Evolutionary conservation across 2,888 invertebrate species (phyloP).

Genomic region (Tineola bisselliella): DNA sequence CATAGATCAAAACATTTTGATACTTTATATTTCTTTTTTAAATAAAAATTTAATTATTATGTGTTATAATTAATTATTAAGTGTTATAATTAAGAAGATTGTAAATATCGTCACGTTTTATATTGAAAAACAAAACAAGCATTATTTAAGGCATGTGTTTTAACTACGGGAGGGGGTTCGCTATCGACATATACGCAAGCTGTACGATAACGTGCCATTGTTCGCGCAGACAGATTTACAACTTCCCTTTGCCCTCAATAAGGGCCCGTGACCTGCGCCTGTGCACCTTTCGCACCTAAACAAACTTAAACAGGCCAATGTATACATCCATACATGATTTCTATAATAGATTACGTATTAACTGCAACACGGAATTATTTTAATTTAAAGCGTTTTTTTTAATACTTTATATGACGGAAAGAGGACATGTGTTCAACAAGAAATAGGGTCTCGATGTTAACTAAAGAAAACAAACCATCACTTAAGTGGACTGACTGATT

Average conservation of each 20-base stretch:
- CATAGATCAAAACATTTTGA: not conserved
- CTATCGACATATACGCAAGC: conserved; percentile 45
- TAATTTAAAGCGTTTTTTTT: too few relatives aligned
- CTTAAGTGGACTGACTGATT: too few relatives aligned
- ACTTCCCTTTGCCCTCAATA: conserved; percentile 68
- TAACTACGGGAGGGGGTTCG: conserved; percentile 18
- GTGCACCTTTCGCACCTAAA: conserved; percentile 24
- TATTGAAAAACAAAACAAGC: not conserved
- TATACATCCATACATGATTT: not conserved
- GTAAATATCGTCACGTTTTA: too few relatives aligned
- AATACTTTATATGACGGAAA: too few relatives aligned
- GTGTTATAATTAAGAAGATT: too few relatives aligned
- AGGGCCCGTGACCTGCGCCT: conserved; percentile 56
- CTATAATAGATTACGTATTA: not conserved
- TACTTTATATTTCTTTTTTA: not conserved
- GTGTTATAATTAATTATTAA: too few relatives aligned
- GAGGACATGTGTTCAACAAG: too few relatives aligned
- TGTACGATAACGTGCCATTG: conserved; percentile 64
- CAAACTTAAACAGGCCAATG: not conserved
- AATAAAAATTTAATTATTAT: too few relatives aligned
- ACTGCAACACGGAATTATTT: too few relatives aligned
- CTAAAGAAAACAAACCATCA: too few relatives aligned
- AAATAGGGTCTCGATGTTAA: too few relatives aligned
- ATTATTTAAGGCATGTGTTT: not conserved
- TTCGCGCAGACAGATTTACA: conserved; percentile 66